phyloP scores from a whole-genome alignment of 2,113 vertebrate species.

The Stictonetta naevosa region DNA sequence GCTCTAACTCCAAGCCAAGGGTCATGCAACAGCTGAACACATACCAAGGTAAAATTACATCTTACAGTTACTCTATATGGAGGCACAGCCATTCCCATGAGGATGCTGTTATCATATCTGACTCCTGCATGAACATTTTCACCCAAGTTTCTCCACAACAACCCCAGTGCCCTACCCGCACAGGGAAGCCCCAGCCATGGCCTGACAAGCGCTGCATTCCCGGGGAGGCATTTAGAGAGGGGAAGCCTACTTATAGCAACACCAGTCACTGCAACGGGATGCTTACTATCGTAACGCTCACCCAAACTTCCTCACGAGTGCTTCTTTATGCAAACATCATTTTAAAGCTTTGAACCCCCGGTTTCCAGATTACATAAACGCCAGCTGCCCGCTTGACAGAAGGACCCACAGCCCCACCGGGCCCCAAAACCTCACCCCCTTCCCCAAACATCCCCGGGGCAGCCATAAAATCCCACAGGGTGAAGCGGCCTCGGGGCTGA shows the following conservation, averaged over 20 bases:
- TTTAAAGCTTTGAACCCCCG: accelerated
- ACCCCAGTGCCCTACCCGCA: background rate
- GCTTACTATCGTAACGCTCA: accelerated
- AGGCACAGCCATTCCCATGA: background rate
- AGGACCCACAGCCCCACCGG: background rate
- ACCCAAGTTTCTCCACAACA: background rate
- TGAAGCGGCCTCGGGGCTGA: background rate
- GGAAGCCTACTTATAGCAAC: background rate
- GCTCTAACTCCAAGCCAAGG: background rate
- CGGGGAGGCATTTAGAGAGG: background rate
- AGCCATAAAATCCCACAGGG: accelerated
- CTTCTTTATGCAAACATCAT: background rate
- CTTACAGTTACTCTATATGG: background rate
- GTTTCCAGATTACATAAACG: background rate
- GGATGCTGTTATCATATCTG: accelerated
- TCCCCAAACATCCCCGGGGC: background rate
- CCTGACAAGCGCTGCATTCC: background rate
- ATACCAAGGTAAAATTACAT: background rate
- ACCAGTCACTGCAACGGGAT: background rate
- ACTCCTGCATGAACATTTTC: background rate
- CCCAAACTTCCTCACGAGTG: background rate
- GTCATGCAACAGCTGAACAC: background rate
- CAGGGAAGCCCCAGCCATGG: background rate
- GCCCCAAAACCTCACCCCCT: background rate
- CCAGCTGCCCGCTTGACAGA: background rate